Evolutionary conservation across 2,888 invertebrate genomes (phyloP).

Genomic region (Ichneumon xanthorius): DNA sequence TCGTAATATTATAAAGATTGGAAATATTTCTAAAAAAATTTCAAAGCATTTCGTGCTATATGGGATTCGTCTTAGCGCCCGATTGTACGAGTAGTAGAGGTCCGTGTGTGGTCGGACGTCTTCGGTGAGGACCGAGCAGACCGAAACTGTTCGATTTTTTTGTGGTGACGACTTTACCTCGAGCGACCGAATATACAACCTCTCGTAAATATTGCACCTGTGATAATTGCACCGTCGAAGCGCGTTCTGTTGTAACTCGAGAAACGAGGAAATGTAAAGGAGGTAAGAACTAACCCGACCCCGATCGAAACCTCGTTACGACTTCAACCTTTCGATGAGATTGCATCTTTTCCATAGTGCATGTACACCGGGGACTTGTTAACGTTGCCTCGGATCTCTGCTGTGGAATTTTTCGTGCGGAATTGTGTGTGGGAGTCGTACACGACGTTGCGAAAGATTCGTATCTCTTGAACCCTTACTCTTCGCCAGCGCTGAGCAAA

Average conservation of each 20-base stretch:
- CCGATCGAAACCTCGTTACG: slow-evolving; percentile 56
- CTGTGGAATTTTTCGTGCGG: slow-evolving; percentile 36
- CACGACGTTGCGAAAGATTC: slow-evolving; percentile 48
- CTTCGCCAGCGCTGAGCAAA: slow-evolving; percentile 4
- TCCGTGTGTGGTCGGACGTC: slow-evolving; percentile 72
- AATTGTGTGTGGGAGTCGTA: slow-evolving; percentile 14
- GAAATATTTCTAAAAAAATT: no score
- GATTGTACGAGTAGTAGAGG: slow-evolving; percentile 72
- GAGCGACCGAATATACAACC: slow-evolving; percentile 10
- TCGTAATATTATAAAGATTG: no score
- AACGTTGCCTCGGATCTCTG: slow-evolving; percentile 31
- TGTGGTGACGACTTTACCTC: slow-evolving; percentile 2
- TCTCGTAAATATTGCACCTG: slow-evolving; percentile 19
- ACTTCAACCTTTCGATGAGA: slow-evolving; percentile 46
- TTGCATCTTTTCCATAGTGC: slow-evolving; percentile 41
- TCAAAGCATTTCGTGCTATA: no score
- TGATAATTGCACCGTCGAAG: slow-evolving; percentile 40
- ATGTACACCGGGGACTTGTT: slow-evolving; percentile 35
- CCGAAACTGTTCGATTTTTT: neutral
- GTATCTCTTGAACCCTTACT: slow-evolving; percentile 42
- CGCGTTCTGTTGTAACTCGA: neutral
- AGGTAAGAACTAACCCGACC: slow-evolving; percentile 22
- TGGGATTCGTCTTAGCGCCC: slow-evolving; percentile 26
- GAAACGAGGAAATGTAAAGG: slow-evolving; percentile 18
- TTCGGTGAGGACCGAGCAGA: slow-evolving; percentile 49